Evolutionary conservation across 2,113 vertebrate species (phyloP).

Genomic region (Petromus typicus): DNA sequence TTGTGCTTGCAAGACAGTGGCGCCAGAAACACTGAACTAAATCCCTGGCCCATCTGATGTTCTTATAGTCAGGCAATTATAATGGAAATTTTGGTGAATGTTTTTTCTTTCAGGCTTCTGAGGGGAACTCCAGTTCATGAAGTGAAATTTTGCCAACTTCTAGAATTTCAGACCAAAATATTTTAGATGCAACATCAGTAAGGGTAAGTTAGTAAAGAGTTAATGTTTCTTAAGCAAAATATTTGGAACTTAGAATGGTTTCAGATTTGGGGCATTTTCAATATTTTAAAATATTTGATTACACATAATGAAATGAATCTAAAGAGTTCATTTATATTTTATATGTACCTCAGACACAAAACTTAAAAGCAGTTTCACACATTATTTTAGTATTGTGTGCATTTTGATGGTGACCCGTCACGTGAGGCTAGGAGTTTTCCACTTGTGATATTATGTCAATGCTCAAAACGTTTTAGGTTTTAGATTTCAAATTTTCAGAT

Average conservation of each 20-base stretch:
- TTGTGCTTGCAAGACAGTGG: too few species aligned
- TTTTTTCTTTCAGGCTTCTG: conserved; percentile 81
- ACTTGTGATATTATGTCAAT: not conserved
- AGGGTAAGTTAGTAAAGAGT: conserved; percentile 76
- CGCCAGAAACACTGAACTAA: too few species aligned
- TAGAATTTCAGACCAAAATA: conserved; percentile 33
- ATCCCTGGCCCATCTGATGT: too few species aligned
- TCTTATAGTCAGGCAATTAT: not conserved
- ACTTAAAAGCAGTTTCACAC: not conserved
- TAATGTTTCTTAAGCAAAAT: not conserved
- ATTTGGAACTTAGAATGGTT: not conserved
- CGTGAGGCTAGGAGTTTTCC: not conserved
- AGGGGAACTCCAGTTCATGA: conserved; percentile 52
- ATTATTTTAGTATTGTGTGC: not conserved
- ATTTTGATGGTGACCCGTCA: not conserved
- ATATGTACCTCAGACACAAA: not conserved
- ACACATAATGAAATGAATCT: not conserved
- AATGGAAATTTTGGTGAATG: not conserved
- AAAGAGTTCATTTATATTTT: not conserved
- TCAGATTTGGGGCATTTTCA: not conserved
- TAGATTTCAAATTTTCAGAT: not conserved
- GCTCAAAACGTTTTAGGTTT: not conserved
- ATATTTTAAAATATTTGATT: not conserved
- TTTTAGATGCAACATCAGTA: conserved; percentile 56
- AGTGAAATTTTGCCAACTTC: conserved; percentile 66